phyloP scores from a whole-genome alignment of 2,888 invertebrate genomes.

The Melanargia galathea region DNA sequence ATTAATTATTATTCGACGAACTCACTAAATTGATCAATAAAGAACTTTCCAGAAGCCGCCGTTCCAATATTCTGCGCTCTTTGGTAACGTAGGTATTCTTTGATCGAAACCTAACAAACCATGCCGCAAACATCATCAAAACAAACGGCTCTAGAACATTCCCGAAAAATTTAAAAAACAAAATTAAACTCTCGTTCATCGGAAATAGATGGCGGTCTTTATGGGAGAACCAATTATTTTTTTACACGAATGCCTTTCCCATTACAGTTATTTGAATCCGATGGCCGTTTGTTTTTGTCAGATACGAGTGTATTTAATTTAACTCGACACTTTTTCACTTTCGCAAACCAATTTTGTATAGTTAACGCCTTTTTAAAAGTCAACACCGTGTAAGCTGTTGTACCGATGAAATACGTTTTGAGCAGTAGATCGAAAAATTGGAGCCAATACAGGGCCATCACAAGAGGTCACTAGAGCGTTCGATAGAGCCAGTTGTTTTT shows the following conservation, averaged over 20 bases:
- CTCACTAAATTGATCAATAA: not conserved
- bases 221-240: constrained; percentile 74
- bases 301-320: constrained; percentile 49
- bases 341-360: not conserved
- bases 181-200: constrained; percentile 58
- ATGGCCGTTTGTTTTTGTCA: constrained; percentile 59
- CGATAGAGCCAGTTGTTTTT: constrained; percentile 31
- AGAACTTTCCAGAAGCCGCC: not conserved
- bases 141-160: constrained; percentile 7
- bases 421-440: constrained; percentile 39
- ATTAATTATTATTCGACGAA: not conserved
- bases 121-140: not conserved
- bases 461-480: constrained; percentile 36
- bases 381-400: constrained; percentile 28
- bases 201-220: constrained; percentile 62
- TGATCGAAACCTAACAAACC: not conserved
- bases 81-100: not conserved
- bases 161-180: constrained; percentile 41
- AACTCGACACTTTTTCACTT: constrained; percentile 29
- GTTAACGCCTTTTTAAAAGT: constrained; percentile 2
- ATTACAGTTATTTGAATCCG: constrained; percentile 67
- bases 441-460: constrained; percentile 28
- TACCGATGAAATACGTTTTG: constrained; percentile 32
- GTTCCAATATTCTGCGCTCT: not conserved
- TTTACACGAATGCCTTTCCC: constrained; percentile 67